phyloP scores from a whole-genome alignment of 2,797 vertebrate species.

The Pteropus rufus region DNA sequence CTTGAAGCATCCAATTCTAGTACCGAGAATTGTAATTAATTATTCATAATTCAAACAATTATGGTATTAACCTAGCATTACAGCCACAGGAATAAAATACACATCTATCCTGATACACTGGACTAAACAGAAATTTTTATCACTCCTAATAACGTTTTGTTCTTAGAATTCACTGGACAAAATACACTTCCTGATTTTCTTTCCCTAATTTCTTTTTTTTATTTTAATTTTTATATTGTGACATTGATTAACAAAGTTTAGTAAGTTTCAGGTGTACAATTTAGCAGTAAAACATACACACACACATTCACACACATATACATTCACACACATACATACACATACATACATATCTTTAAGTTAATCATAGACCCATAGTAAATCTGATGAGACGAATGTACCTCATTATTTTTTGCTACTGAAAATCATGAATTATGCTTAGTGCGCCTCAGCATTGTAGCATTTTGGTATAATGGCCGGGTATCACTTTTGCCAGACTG shows the following conservation, averaged over 20 bases:
- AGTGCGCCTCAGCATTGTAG: neutral
- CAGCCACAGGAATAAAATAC: neutral
- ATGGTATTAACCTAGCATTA: neutral
- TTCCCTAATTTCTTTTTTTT: neutral
- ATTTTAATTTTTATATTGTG: too few relatives aligned
- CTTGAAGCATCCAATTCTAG: neutral
- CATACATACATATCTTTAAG: neutral
- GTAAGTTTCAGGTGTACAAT: too few relatives aligned
- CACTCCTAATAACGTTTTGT: neutral
- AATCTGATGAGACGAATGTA: neutral
- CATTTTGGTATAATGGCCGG: neutral
- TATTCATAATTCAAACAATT: conserved; percentile 10
- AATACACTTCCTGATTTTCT: neutral
- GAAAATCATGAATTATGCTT: neutral
- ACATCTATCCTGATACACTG: neutral
- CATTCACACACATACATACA: too few relatives aligned
- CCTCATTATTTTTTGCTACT: neutral
- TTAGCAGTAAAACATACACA: too few relatives aligned
- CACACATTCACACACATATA: too few relatives aligned
- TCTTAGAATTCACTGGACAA: neutral
- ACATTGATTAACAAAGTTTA: too few relatives aligned
- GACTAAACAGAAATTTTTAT: neutral
- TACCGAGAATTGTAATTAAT: neutral
- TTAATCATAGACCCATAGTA: conserved; percentile 3
- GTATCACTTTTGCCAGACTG: neutral